Percentiles rank a stretch among this genome's conserved stretches.
phyloP scores from a whole-genome alignment of 2,113 vertebrate species.

The Sarotherodon lohbergeri region DNA sequence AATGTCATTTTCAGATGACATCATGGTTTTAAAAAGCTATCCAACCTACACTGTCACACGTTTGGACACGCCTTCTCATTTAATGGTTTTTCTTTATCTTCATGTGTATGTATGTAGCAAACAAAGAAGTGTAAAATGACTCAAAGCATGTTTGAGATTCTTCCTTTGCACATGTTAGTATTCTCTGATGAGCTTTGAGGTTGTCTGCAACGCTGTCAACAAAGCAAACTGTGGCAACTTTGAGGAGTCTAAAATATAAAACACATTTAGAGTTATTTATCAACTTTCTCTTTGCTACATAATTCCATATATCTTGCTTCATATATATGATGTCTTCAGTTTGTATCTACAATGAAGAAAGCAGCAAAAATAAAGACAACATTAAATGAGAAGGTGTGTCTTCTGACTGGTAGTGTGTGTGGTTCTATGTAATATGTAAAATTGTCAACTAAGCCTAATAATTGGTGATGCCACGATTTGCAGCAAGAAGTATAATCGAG shows the following conservation, averaged over 20 bases:
- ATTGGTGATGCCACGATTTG: neutral
- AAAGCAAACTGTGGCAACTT: neutral
- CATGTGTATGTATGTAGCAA: neutral
- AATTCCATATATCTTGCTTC: neutral
- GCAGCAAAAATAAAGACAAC: neutral
- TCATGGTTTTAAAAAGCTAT: neutral
- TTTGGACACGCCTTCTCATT: neutral
- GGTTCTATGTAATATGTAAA: neutral
- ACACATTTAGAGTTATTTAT: neutral
- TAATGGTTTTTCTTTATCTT: neutral
- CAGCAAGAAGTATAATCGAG: neutral
- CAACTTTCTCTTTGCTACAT: neutral
- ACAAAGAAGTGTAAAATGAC: neutral
- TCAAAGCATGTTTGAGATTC: neutral
- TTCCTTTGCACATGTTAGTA: neutral
- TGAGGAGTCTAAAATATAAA: neutral
- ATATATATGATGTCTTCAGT: neutral
- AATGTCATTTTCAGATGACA: neutral
- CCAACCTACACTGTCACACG: neutral
- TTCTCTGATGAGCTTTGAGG: neutral
- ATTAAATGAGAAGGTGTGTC: neutral
- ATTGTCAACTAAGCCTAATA: neutral
- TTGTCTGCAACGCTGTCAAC: fast-evolving
- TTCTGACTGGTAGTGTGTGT: neutral
- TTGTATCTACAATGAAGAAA: neutral